Conservation (phyloP, 2,113 vertebrate species). For the Salvator merianae region DNA sequence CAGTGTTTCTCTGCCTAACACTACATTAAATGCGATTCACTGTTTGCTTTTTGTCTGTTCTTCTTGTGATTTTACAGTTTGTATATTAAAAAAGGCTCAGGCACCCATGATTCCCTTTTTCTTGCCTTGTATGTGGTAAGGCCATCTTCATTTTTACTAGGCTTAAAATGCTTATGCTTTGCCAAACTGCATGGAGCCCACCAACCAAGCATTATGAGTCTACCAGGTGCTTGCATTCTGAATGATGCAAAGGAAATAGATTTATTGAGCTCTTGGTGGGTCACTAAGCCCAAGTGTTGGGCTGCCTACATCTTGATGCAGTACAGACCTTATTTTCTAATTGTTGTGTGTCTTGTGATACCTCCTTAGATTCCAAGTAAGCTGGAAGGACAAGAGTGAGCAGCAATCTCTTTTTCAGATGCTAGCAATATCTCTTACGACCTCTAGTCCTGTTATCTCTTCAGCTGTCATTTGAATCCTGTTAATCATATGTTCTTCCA, state of each 20-base stretch:
- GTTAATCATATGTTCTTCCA: background rate
- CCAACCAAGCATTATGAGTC: background rate
- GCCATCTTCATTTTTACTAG: background rate
- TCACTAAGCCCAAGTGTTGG: background rate
- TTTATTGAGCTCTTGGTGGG: background rate
- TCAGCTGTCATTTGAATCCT: background rate
- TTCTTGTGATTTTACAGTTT: slow-evolving; percentile 49
- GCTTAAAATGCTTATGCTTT: background rate
- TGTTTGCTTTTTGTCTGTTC: slow-evolving; percentile 14
- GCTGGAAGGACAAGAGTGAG: background rate
- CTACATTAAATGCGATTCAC: slow-evolving; percentile 49
- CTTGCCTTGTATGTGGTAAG: background rate
- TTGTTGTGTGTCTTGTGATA: background rate
- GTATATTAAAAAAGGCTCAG: slow-evolving; percentile 39
- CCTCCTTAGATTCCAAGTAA: background rate
- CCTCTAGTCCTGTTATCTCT: background rate
- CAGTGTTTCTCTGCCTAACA: slow-evolving; percentile 41
- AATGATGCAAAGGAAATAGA: background rate
- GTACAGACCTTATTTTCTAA: no score
- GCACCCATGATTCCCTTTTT: background rate
- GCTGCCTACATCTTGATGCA: background rate
- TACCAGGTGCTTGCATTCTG: background rate
- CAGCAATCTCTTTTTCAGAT: no score
- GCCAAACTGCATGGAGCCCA: background rate
- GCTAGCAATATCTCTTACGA: background rate